Evolutionary conservation across 2,888 invertebrate genomes (phyloP).

Genomic region (Agrilus mali): DNA sequence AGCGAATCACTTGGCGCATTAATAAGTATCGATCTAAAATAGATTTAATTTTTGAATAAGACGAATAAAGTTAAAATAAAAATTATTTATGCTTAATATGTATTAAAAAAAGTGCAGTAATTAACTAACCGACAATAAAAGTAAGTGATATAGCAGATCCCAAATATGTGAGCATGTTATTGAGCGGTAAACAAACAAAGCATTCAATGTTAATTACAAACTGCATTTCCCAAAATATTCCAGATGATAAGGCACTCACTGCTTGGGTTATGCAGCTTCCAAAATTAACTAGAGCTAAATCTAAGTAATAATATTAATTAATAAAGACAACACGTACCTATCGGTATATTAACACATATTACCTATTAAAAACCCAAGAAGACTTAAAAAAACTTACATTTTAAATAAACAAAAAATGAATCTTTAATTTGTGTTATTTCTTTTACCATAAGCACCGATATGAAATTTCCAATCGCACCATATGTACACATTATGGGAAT

Average conservation of each 20-base stretch:
- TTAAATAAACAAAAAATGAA: conserved; percentile 8
- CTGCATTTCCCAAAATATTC: too few species aligned
- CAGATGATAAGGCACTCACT: too few species aligned
- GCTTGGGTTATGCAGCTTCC: too few species aligned
- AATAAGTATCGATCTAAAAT: conserved; percentile 7
- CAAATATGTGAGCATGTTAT: too few species aligned
- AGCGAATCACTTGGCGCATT: conserved; percentile 2
- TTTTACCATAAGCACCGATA: conserved; percentile 5
- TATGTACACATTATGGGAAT: conserved; percentile 3
- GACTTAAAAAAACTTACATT: conserved; percentile 2
- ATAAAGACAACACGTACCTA: neutral
- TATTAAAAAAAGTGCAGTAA: too few species aligned
- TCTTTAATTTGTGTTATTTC: conserved; percentile 3
- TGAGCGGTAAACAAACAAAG: too few species aligned
- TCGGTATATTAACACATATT: neutral
- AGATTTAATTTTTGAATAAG: neutral
- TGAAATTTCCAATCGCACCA: conserved; percentile 7
- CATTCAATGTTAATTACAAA: too few species aligned
- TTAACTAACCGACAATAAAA: too few species aligned
- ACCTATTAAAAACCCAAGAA: neutral
- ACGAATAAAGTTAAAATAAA: too few species aligned
- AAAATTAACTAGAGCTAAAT: neutral
- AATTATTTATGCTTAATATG: too few species aligned
- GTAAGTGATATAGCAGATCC: too few species aligned
- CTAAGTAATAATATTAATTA: neutral